Percentiles rank a stretch among this genome's conserved stretches.
phyloP scores from a whole-genome alignment of 1,140 invertebrate genomes.

The Cydia splendana region DNA sequence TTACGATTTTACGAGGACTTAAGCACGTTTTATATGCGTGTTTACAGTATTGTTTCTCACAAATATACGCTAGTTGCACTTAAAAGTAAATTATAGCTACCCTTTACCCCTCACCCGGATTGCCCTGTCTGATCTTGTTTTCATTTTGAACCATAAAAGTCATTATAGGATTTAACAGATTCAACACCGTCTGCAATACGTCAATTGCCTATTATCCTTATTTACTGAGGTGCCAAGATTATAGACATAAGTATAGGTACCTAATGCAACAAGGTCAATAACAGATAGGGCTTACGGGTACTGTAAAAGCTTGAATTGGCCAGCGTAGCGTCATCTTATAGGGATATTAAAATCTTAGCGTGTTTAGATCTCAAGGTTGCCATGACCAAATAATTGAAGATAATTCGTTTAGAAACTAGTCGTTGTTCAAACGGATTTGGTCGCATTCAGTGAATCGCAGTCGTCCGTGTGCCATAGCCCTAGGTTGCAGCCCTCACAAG shows the following conservation, averaged over 20 bases:
- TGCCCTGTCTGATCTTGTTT: neutral
- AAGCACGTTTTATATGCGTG: neutral
- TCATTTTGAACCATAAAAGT: neutral
- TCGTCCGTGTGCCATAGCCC: constrained; percentile 2
- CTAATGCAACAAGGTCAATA: neutral
- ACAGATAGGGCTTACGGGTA: neutral
- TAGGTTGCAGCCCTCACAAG: neutral
- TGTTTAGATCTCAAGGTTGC: constrained; percentile 16
- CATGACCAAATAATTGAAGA: neutral
- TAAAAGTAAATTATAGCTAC: neutral
- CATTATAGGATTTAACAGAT: neutral
- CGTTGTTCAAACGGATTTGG: neutral
- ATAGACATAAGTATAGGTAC: neutral
- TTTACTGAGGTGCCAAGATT: neutral
- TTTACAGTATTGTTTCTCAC: neutral
- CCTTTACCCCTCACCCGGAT: neutral
- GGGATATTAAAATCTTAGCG: neutral
- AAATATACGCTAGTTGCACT: neutral
- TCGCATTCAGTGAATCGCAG: neutral
- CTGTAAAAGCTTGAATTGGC: neutral
- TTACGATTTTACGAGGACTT: neutral
- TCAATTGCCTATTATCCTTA: neutral
- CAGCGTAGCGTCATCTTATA: neutral
- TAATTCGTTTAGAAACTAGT: neutral
- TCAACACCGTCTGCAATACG: neutral